Evolutionary conservation across 2,888 invertebrate species (phyloP), one percentile per base, ranked within the genome.

Genomic region (Polydrusus cervinus): DNA sequence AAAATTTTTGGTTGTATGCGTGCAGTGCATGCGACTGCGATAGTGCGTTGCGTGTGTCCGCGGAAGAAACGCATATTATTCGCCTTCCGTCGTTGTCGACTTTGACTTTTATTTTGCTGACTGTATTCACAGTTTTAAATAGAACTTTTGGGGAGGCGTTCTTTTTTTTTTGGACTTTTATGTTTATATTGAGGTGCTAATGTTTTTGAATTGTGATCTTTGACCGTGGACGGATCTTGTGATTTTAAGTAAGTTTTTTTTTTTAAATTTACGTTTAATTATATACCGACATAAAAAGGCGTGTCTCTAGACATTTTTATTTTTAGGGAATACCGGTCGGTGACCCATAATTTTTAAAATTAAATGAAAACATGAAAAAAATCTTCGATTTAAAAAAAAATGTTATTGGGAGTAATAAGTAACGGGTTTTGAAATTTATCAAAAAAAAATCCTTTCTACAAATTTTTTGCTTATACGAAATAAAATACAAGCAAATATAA

Each of bases 1-100:
- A 83, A 83, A 82, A 83, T 84, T 84, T 84, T 85, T 83, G 81
- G 78, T 78, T 75, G 79, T 80, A 83, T 82, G 83, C 82, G 82
- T 82, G 82, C 82, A 81, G 76, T 80, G 79, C 70, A 71, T 74
- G 66, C 70, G 64, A 78, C 78, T 76, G 79, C 75, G 67, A 67
- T 72, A 72, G 75, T 75, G 75, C 71, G 75, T 74, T 74, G 64
- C 64, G 74, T 74, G 69, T 64, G 74, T 74, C 55, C 69, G 74
- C 74, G 74, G 69, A 74, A 69, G 69, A 69, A 70, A 70, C 69
- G 70, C 74, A 69, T 70, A 69, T 74, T 74, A 69, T 65, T 74
- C 67, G 73, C 73, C 55, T 73, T 66, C 65, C 66, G 72, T 60
- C 34, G 34, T 34, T 10, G 34, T 34, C 72, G 64, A 60, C 57